phyloP scores from a whole-genome alignment of 2,797 vertebrate genomes.

The Clamator glandarius region DNA sequence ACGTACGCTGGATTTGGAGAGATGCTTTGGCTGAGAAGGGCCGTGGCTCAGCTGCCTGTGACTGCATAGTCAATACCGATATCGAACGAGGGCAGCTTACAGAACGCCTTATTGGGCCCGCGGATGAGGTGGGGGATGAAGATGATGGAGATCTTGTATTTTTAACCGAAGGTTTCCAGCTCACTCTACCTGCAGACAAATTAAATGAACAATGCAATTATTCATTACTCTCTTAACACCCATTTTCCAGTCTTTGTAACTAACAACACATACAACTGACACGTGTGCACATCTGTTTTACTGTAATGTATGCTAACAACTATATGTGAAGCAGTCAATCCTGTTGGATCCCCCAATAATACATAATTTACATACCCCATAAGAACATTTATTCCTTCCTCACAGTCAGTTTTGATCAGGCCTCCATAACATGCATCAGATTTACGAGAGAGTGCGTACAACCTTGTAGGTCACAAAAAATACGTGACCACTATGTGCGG shows the following conservation, averaged over 20 bases:
- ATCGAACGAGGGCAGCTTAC: constrained; percentile 97
- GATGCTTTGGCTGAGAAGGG: constrained; percentile 77
- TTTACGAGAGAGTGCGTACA: neutral
- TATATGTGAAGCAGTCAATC: neutral
- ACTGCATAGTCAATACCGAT: constrained; percentile 82
- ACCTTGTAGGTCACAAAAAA: neutral
- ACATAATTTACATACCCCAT: neutral
- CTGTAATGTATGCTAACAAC: neutral
- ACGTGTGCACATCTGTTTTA: neutral
- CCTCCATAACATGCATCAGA: no score
- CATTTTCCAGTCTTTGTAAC: neutral
- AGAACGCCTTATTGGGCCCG: constrained; percentile 91
- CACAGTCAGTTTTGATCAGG: neutral
- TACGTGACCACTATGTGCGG: neutral
- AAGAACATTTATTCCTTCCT: neutral
- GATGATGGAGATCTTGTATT: constrained; percentile 74
- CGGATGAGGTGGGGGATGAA: constrained; percentile 77
- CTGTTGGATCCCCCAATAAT: neutral
- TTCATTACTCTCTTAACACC: neutral
- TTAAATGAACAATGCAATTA: neutral
- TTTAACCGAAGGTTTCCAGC: constrained; percentile 84
- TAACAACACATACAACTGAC: neutral
- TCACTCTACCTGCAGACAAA: constrained; percentile 79
- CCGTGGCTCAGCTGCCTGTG: constrained; percentile 82
- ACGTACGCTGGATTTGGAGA: constrained; percentile 72